Evolutionary conservation across 2,797 vertebrate species (phyloP).

Genomic region (Danio aesculapii): DNA sequence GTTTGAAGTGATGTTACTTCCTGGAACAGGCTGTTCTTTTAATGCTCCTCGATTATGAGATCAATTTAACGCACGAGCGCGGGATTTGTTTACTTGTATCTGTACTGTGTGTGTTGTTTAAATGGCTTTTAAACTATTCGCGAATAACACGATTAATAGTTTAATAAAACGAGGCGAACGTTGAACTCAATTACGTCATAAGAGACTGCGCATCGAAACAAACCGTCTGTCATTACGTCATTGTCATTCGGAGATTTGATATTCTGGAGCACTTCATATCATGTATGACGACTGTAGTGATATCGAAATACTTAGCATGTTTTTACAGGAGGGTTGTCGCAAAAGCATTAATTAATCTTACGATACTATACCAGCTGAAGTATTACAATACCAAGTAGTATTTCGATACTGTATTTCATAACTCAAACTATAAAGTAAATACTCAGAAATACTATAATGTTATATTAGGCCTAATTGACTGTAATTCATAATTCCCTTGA

Average conservation of each 20-base stretch:
- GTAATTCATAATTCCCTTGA: too few relatives aligned
- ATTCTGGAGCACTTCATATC: background rate
- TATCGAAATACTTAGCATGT: too few relatives aligned
- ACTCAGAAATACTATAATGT: too few relatives aligned
- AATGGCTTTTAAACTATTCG: background rate
- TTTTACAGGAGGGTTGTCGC: too few relatives aligned
- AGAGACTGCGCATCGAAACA: slow-evolving; percentile 20
- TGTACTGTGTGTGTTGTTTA: background rate
- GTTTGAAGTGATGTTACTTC: slow-evolving; percentile 47
- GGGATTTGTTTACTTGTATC: fast-evolving
- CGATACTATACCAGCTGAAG: too few relatives aligned
- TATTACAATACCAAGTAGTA: too few relatives aligned
- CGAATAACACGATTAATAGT: background rate
- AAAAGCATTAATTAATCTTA: too few relatives aligned
- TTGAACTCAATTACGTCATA: slow-evolving; percentile 32
- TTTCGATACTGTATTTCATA: too few relatives aligned
- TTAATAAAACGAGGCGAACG: background rate
- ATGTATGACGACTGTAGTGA: background rate
- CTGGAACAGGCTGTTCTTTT: slow-evolving; percentile 56
- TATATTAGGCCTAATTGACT: too few relatives aligned
- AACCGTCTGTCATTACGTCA: slow-evolving; percentile 17
- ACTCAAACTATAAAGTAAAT: too few relatives aligned
- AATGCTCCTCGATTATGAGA: background rate
- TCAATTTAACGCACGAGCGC: background rate
- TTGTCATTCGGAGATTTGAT: background rate